Percentiles rank a stretch among this genome's conserved stretches.
Conservation (phyloP, 2,888 invertebrate species). For the Microplitis manilae region DNA sequence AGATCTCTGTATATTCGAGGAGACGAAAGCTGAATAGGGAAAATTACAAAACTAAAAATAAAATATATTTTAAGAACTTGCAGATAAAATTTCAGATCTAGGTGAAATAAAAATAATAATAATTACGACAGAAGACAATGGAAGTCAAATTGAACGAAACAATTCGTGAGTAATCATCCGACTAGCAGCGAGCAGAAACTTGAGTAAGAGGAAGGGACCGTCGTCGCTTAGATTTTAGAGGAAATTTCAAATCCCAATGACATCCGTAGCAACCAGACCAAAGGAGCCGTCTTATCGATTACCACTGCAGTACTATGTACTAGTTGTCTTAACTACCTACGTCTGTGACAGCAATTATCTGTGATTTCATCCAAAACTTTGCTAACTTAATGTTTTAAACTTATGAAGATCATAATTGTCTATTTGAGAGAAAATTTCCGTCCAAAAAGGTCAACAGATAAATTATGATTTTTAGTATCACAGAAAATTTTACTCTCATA, state of each 20-base stretch:
- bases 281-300: slow-evolving; percentile 36
- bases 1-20: no score
- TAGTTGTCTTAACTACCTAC: not conserved
- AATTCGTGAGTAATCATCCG: slow-evolving; percentile 34
- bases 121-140: slow-evolving; percentile 19
- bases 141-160: slow-evolving; percentile 39
- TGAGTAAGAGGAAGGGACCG: slow-evolving; percentile 16
- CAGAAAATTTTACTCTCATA: no score
- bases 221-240: slow-evolving; percentile 14
- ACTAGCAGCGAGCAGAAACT: not conserved
- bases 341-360: slow-evolving; percentile 54
- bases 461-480: not conserved
- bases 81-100: not conserved
- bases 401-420: not conserved
- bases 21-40: no score
- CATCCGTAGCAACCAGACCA: slow-evolving; percentile 21
- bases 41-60: not conserved
- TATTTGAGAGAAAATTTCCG: not conserved
- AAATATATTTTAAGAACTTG: not conserved
- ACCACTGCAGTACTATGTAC: not conserved
- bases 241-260: slow-evolving; percentile 1
- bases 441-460: not conserved
- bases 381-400: not conserved
- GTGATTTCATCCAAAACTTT: slow-evolving; percentile 50
- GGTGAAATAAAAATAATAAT: slow-evolving; percentile 11